A percentile compares a stretch with the other conserved stretches of the same genome.
Evolutionary conservation across 1,140 invertebrate genomes (phyloP).

Genomic region (Anthonomus grandis): DNA sequence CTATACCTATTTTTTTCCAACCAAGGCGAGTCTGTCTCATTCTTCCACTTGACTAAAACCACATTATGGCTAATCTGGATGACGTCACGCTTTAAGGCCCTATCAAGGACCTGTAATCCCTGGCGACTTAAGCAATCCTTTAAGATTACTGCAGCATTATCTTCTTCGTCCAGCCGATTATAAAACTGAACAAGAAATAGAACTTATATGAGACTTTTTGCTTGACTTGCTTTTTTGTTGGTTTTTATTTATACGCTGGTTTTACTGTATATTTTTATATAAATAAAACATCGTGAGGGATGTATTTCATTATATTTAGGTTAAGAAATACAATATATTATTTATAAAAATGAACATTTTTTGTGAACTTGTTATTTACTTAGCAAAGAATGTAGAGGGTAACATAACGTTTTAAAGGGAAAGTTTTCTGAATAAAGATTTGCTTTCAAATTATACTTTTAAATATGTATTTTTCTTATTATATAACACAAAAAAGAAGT

Average conservation of each 20-base stretch:
- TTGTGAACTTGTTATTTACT: too few species aligned
- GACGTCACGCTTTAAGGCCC: slow-evolving; percentile 25
- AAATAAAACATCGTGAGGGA: neutral
- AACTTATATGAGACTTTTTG: neutral
- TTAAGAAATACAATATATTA: too few species aligned
- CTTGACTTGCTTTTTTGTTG: neutral
- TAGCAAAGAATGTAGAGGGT: too few species aligned
- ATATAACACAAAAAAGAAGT: too few species aligned
- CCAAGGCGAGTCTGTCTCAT: neutral
- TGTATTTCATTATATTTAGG: too few species aligned
- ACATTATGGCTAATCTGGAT: slow-evolving; percentile 22
- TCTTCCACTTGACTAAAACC: slow-evolving; percentile 20
- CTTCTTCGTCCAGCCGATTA: neutral
- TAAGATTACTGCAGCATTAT: slow-evolving; percentile 10
- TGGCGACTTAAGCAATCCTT: slow-evolving; percentile 26
- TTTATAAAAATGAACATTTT: too few species aligned
- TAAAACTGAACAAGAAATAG: slow-evolving; percentile 11
- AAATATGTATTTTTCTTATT: too few species aligned
- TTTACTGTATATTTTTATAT: neutral
- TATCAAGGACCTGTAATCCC: slow-evolving; percentile 28
- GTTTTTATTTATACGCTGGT: neutral
- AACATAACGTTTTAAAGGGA: too few species aligned
- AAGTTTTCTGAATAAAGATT: too few species aligned
- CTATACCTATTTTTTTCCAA: too few species aligned
- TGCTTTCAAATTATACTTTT: too few species aligned